Percentiles rank a stretch among this genome's conserved stretches.
These are phyloP conservation scores for Lacanobia wlatinum DNA, from an alignment of 2,888 invertebrate genomes.

Conservation along the genomic window DNA sequence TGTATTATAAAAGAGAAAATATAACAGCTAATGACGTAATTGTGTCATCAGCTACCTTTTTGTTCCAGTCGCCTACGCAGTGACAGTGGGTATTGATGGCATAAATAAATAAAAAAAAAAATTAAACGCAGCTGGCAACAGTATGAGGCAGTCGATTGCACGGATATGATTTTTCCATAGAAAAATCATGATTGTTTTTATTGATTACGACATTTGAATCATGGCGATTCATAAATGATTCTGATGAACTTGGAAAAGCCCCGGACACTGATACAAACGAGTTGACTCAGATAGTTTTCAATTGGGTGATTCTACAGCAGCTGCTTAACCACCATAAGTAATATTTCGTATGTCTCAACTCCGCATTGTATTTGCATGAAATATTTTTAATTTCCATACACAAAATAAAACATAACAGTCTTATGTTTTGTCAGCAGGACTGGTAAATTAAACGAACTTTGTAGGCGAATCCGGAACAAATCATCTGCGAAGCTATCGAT, in stretches of 20 bases:
- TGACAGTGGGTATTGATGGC: background rate
- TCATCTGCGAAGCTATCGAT: no score
- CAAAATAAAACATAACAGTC: background rate
- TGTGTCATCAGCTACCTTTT: conserved; percentile 39
- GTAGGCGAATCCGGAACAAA: no score
- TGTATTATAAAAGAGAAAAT: conserved; percentile 40
- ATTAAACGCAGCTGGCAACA: conserved; percentile 12
- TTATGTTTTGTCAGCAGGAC: no score
- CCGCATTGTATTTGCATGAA: no score
- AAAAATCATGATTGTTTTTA: conserved; percentile 10
- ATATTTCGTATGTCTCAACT: no score
- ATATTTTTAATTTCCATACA: background rate
- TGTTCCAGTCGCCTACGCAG: conserved; percentile 24
- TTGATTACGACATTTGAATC: background rate
- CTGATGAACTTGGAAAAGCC: background rate
- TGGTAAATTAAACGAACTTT: no score
- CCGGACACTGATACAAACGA: background rate
- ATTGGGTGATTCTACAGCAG: background rate
- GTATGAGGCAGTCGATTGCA: conserved; percentile 13
- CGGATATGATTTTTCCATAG: conserved; percentile 7
- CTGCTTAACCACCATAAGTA: background rate
- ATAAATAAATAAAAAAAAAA: conserved; percentile 20
- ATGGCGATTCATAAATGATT: background rate
- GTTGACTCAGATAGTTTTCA: background rate
- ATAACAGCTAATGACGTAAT: conserved; percentile 39